phyloP scores from a whole-genome alignment of 2,888 invertebrate species.

The Eretmocerus hayati region DNA sequence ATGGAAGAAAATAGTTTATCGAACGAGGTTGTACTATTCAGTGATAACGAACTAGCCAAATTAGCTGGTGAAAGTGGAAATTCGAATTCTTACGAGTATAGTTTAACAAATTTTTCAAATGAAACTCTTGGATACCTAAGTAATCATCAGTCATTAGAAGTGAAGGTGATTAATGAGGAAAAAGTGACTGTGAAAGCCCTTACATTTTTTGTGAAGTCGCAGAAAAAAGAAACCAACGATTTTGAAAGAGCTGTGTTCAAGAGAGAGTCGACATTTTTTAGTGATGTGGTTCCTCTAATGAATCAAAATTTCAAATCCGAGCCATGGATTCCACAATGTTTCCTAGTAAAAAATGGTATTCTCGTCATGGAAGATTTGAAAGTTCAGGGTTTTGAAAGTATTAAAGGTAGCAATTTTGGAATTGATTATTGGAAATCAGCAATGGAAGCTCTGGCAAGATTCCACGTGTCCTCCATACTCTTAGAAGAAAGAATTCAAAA shows the following conservation, averaged over 20 bases:
- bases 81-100: too few relatives aligned
- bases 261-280: conserved; percentile 4
- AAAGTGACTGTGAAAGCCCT: too few relatives aligned
- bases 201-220: conserved; percentile 7
- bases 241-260: neutral
- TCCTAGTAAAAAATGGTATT: neutral
- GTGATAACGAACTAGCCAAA: too few relatives aligned
- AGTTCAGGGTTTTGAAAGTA: neutral
- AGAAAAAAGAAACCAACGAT: neutral
- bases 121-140: conserved; percentile 10
- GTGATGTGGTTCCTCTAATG: neutral
- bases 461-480: conserved; percentile 35
- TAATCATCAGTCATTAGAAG: too few relatives aligned
- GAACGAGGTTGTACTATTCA: too few relatives aligned
- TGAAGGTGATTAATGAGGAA: too few relatives aligned
- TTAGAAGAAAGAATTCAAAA: conserved; percentile 23
- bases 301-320: neutral
- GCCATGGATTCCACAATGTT: conserved; percentile 6
- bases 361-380: conserved; percentile 8
- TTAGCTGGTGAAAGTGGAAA: too few relatives aligned
- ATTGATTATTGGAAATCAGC: conserved; percentile 26
- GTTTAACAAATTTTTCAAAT: too few relatives aligned
- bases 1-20: too few relatives aligned
- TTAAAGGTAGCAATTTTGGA: neutral
- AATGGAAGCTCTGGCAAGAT: conserved; percentile 28